Percentiles rank a stretch among this genome's conserved stretches.
Conservation (phyloP, 2,113 vertebrate genomes). For the Clarias gariepinus region DNA sequence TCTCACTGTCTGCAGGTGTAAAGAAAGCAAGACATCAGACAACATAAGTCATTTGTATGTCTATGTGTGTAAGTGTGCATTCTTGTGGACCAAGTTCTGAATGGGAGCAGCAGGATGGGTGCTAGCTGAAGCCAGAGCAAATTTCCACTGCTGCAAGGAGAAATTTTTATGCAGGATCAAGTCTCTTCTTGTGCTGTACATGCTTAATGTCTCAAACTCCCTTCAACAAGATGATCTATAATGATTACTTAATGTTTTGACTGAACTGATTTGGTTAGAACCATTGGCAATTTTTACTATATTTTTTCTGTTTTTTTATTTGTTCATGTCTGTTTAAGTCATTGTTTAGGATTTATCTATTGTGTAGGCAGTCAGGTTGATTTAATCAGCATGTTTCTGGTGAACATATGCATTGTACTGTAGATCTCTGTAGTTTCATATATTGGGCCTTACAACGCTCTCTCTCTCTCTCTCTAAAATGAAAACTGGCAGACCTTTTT, state of each 20-base stretch:
- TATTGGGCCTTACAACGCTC: not conserved
- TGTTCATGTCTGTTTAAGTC: not conserved
- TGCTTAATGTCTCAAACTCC: not conserved
- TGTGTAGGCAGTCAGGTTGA: not conserved
- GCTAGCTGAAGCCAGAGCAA: conserved; percentile 25
- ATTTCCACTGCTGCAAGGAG: conserved; percentile 30
- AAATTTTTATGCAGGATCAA: conserved; percentile 13
- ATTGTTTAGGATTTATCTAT: not conserved
- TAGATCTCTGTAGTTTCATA: not conserved
- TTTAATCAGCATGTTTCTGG: not conserved
- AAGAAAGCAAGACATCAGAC: not conserved
- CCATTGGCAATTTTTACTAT: not conserved
- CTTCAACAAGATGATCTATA: conserved; percentile 2
- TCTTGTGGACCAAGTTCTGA: not conserved
- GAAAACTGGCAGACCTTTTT: no score
- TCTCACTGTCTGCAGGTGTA: not conserved
- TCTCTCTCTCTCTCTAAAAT: no score
- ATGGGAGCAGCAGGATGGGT: not conserved
- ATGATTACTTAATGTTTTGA: not conserved
- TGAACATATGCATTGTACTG: not conserved
- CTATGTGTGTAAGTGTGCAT: not conserved
- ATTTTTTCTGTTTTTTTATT: not conserved
- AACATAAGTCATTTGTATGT: not conserved
- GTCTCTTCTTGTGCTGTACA: not conserved
- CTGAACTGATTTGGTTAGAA: not conserved